Conservation (phyloP, 1,140 invertebrate species). For the Archivesica marissinica region DNA sequence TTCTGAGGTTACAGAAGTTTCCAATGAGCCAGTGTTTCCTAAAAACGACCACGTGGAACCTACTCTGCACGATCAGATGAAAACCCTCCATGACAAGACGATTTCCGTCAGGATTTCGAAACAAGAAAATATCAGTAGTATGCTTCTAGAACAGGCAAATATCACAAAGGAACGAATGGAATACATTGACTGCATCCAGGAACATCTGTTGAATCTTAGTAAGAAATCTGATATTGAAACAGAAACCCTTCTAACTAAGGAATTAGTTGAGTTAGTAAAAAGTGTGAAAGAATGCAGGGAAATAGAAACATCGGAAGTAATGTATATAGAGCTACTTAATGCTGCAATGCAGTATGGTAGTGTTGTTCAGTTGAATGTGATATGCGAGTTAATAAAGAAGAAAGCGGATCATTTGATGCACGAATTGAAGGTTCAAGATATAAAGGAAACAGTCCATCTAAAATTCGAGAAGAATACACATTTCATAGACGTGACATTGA, state of each 20-base stretch:
- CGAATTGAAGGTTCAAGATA: neutral
- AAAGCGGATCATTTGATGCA: neutral
- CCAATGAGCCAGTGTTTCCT: neutral
- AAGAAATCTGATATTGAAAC: neutral
- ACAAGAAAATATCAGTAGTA: constrained; percentile 9
- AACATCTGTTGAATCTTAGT: neutral
- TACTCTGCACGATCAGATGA: neutral
- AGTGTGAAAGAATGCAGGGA: neutral
- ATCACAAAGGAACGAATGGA: neutral
- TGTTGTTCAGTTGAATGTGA: neutral
- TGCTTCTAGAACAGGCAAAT: neutral
- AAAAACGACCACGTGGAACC: neutral
- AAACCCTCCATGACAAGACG: neutral
- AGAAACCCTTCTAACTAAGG: neutral
- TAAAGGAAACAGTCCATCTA: neutral
- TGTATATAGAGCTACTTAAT: neutral
- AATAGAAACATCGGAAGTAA: neutral
- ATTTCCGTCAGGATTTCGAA: neutral
- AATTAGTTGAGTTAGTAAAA: neutral
- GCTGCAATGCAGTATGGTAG: neutral
- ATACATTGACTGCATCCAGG: neutral
- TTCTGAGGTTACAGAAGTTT: neutral
- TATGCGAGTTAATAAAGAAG: neutral
- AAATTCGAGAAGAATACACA: neutral
- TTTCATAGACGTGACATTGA: neutral